Evolutionary conservation across 2,113 vertebrate genomes (phyloP), one percentile per base, ranked within the genome.

Genomic region (Saccopteryx bilineata): DNA sequence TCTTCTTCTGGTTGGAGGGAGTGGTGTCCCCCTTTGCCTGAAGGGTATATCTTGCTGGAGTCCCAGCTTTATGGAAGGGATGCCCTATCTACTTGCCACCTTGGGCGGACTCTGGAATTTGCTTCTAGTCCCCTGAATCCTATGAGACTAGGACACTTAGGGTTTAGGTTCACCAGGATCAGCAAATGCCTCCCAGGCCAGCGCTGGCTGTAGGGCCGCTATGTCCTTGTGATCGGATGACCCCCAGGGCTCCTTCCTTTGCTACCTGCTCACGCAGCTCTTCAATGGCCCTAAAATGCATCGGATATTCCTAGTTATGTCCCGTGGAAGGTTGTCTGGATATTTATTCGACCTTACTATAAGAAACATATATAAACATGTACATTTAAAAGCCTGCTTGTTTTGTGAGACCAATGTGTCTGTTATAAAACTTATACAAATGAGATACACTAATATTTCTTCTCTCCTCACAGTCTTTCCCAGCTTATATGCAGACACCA

Each of bases 301-400:
- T 28, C 63, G 80, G 94, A 24, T n/a, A 68, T 85, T 93, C 81
- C 81, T 66, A 83, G 80, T 87, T 95, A n/a, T 90, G 96, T 96
- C 87, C 87, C 66, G 23, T 94, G 91, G 54, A 96, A 84, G 26
- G 26, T 61, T 87, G 14, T 65, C 54, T 96, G 48, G 17, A 15
- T 91, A 56, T 61, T 80, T 96, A 90, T 81, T 96, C 60, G 80
- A 0, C 23, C 54, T 96, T 69, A 61, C 90, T 87, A 9, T 46
- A 75, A 76, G 79, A 95, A 94, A 90, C 11, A 56, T 81, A 60
- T 66, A 56, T 80, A 60, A 48, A 50, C 28, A 65, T 28, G 26
- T 83, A 74, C n/a, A 61, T 94, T 56, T 26, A 79, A 92, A 95
- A 94, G 52, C 19, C 6, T 15, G 31, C 61, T 81, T 90, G 71